A percentile compares a stretch with the other conserved stretches of the same genome.
Evolutionary conservation across 1,140 invertebrate species (phyloP).

Genomic region (Monochamus saltuarius): DNA sequence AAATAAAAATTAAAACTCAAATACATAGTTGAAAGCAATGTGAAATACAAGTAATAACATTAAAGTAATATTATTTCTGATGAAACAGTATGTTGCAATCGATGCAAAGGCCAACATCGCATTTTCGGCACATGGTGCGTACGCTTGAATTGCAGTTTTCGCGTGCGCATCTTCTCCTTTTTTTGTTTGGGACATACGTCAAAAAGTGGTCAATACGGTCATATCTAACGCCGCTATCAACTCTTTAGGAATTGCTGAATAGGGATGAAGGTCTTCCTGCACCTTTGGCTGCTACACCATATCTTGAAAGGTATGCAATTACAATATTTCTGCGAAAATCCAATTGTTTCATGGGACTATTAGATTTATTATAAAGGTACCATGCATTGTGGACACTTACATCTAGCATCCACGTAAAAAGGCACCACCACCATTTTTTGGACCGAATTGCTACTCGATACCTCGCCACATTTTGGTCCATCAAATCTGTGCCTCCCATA

Average conservation of each 20-base stretch:
- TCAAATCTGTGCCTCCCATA: conserved; percentile 48
- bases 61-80: conserved; percentile 3
- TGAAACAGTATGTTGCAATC: conserved; percentile 28
- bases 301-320: conserved; percentile 27
- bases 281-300: conserved; percentile 21
- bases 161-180: conserved; percentile 24
- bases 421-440: conserved; percentile 50
- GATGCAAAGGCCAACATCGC: conserved; percentile 27
- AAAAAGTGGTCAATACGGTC: conserved; percentile 21
- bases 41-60: neutral
- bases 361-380: conserved; percentile 36
- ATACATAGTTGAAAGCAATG: too few species aligned
- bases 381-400: conserved; percentile 46
- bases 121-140: conserved; percentile 24
- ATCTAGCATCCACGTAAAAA: conserved; percentile 45
- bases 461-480: conserved; percentile 47
- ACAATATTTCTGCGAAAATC: conserved; percentile 36
- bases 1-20: too few species aligned
- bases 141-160: conserved; percentile 23
- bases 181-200: conserved; percentile 27
- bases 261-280: conserved; percentile 15
- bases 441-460: conserved; percentile 45
- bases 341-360: conserved; percentile 27
- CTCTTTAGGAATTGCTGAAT: conserved; percentile 15
- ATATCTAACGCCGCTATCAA: conserved; percentile 24